Evolutionary conservation across 2,797 vertebrate species (phyloP).

Genomic region (Crax fasciolata): DNA sequence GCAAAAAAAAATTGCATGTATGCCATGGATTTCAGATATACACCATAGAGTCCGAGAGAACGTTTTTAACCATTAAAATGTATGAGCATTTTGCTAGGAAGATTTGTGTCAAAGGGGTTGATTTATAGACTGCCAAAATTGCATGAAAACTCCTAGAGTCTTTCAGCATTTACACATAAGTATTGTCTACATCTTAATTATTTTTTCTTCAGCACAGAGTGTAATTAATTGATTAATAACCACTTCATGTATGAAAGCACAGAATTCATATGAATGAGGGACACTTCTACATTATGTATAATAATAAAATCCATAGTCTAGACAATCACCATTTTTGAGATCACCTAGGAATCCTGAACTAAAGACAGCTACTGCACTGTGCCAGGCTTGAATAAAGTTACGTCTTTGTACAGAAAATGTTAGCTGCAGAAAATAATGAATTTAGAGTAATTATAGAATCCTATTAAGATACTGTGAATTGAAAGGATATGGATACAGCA

Average conservation of each 20-base stretch:
- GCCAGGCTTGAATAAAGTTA: neutral
- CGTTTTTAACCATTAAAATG: constrained; percentile 1
- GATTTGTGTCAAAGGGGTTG: neutral
- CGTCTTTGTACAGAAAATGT: neutral
- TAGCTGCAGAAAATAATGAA: neutral
- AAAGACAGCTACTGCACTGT: neutral
- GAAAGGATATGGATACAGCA: constrained; percentile 25
- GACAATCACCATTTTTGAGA: neutral
- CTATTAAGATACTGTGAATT: constrained; percentile 8
- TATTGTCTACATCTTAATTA: neutral
- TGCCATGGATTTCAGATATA: neutral
- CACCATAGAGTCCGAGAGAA: neutral
- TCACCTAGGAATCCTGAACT: neutral
- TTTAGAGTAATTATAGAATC: constrained; percentile 10
- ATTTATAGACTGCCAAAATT: neutral
- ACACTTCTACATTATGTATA: neutral
- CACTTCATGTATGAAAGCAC: neutral
- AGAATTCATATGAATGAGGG: neutral
- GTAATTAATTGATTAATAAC: neutral
- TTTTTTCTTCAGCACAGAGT: neutral
- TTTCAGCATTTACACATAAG: neutral
- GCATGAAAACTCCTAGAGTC: neutral
- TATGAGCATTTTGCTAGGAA: neutral
- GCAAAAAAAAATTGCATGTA: neutral
- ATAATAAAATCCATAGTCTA: neutral